Evolutionary conservation across 2,113 vertebrate genomes (phyloP), one percentile per base, ranked within the genome.

Genomic region (Pluvialis apricaria): DNA sequence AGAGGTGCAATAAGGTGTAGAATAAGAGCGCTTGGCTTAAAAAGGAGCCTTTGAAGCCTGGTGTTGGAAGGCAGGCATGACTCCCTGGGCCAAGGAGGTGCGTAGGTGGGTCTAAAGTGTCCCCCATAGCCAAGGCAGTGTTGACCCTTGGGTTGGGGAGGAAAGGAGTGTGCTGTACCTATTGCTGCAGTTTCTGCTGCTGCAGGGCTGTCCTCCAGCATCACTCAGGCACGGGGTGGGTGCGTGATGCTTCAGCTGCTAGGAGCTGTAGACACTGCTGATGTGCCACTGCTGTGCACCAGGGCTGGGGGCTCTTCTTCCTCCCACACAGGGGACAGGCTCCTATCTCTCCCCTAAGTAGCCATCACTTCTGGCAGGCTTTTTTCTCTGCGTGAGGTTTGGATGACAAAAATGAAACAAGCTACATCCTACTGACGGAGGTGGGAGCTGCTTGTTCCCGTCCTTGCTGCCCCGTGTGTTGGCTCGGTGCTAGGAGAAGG

Each of bases 71-170:
- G 64, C 57, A 65, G 64, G 11, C 17, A 8, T 0, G 4, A 19
- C 12, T 6, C 29, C 38, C 29, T 72, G 57, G 9, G 44, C 65
- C n/a, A 13, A n/a, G 49, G 44, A 71, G 34, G 9, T 1, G 5
- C 0, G 3, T 20, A 11, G 42, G 45, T 29, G 78, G 38, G 17
- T 58, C 47, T 54, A 1, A 60, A 0, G 1, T 0, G 1, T 21
- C 11, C 62, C 49, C 6, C 5, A 17, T 15, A 34, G 68, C 45
- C 36, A 55, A 73, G 31, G 55, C 13, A 29, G 11, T 26, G 24
- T 13, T 89, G 72, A 36, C 38, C 72, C 20, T 55, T 34, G 18
- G 49, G 36, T 0, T 92, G 79, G 42, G 72, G 24, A 21, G 49
- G 54, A 44, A 57, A 12, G 58, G 28, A 58, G 11, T 1, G 11